Base-by-base conservation (phyloP, 2,888 invertebrate genomes). In the Polylopha cassiicola region DNA sequence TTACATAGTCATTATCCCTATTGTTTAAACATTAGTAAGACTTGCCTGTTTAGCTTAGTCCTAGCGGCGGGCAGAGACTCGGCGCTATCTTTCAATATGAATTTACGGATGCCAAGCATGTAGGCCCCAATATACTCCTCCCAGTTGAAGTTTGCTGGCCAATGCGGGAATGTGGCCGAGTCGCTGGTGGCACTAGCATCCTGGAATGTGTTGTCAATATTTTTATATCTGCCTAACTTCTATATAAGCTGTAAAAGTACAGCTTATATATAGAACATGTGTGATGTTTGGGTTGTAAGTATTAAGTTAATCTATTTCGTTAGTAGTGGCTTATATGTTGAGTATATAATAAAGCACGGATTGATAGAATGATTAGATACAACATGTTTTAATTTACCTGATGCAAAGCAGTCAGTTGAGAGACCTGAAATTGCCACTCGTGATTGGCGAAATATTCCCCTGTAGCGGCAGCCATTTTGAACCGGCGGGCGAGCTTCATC, bases 401-500 rank as follows among this genome's bases (percentile, higher is more conserved):
- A n/a, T 82, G 77, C 4, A 94, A 77, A 7, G 88, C 85, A 2
- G 78, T 74, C 41, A 92, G 85, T 48, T 93, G 92, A 0, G 86
- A 71, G 1, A 88, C 87, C 7, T 89, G 87, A 57, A 95, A 95
- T 33, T 89, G 86, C 95, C 95, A 98, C 53, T 96, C 92, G 65
- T 93, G 89, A 13, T 91, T 88, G 0, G 95, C 92, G 65, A 97
- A 97, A 66, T 93, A 97, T 62, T 93, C 91, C 0, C 96, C 92
- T 0, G 91, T 91, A 9, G 90, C 87, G 0, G 94, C 90, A 0
- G 95, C 92, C 61, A 90, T 88, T 55, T 93, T 91, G 67, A 95
- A 91, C 45, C 93, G 91, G 36, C 89, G 89, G n/a, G 94, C 92
- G 1, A 95, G 88, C 61, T 92, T 94, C 73, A 95, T 88, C 91